Percentiles rank a stretch among this genome's conserved stretches.
phyloP scores from a whole-genome alignment of 2,888 invertebrate species.

The Horisme vitalbata region DNA sequence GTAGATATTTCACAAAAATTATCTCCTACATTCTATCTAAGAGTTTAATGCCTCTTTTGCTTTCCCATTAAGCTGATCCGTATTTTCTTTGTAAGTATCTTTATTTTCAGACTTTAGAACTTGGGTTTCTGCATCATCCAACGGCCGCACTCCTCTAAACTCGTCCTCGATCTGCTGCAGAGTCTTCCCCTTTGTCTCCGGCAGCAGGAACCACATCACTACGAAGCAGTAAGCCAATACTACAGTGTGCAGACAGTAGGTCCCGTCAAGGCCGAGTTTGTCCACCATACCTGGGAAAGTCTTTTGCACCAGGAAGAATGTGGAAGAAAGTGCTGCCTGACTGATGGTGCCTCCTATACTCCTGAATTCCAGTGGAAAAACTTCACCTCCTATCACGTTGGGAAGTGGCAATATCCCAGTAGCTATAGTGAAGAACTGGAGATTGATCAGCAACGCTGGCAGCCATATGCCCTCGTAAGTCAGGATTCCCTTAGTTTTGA shows the following conservation, averaged over 20 bases:
- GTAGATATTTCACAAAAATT: too few relatives aligned
- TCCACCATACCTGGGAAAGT: conserved; percentile 79
- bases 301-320: conserved; percentile 85
- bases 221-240: conserved; percentile 74
- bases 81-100: conserved; percentile 5
- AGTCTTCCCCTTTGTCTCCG: conserved; percentile 86
- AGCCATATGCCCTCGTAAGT: conserved; percentile 62
- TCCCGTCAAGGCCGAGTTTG: conserved; percentile 76
- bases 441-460: conserved; percentile 71
- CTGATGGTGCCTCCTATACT: conserved; percentile 84
- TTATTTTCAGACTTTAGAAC: conserved; percentile 48
- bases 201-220: conserved; percentile 79
- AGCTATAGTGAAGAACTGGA: conserved; percentile 80
- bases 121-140: conserved; percentile 37
- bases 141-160: conserved; percentile 56
- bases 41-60: conserved; percentile 18
- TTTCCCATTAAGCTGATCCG: too few relatives aligned
- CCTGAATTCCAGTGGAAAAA: conserved; percentile 83
- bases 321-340: conserved; percentile 77
- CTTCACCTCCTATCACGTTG: conserved; percentile 87
- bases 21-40: too few relatives aligned
- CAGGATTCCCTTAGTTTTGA: conserved; percentile 41
- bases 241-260: conserved; percentile 82
- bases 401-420: conserved; percentile 85
- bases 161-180: conserved; percentile 85